A percentile compares a stretch with the other conserved stretches of the same genome.
Evolutionary conservation across 2,113 vertebrate species (phyloP).

Genomic region (Calonectris borealis): DNA sequence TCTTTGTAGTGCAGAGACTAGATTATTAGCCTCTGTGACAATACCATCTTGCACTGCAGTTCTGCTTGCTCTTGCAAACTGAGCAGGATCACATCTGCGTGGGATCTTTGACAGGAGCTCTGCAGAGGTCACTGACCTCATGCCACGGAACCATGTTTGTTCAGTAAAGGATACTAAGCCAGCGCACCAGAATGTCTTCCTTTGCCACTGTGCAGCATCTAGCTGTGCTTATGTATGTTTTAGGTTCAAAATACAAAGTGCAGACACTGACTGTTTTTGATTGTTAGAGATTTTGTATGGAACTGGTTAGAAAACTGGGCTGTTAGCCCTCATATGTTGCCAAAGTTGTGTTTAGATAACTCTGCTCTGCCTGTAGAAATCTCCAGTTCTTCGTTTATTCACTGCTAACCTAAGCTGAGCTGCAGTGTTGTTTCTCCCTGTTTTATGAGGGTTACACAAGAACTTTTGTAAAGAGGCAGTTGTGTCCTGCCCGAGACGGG

Average conservation of each 20-base stretch:
- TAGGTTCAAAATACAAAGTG: constrained; percentile 1
- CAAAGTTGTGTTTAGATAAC: constrained; percentile 15
- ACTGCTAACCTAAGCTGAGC: neutral
- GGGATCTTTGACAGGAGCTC: neutral
- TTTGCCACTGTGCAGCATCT: neutral
- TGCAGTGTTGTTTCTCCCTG: neutral
- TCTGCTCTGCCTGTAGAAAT: neutral
- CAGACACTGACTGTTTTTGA: neutral
- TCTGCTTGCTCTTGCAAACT: constrained; percentile 28
- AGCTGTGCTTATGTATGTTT: neutral
- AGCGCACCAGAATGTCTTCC: neutral
- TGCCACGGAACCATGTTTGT: neutral
- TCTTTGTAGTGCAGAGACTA: neutral
- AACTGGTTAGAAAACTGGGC: constrained; percentile 18
- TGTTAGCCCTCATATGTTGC: neutral
- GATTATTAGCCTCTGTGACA: neutral
- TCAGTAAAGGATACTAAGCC: neutral
- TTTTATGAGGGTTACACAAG: neutral
- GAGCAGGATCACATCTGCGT: neutral
- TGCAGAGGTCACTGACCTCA: neutral
- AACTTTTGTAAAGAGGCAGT: neutral
- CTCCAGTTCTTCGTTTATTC: neutral
- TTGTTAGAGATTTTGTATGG: neutral
- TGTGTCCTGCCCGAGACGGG: neutral
- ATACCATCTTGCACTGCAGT: neutral